Percentiles rank a stretch among this genome's conserved stretches.
Evolutionary conservation across 1,140 invertebrate genomes (phyloP).

Genomic region (Drosophila sp.): DNA sequence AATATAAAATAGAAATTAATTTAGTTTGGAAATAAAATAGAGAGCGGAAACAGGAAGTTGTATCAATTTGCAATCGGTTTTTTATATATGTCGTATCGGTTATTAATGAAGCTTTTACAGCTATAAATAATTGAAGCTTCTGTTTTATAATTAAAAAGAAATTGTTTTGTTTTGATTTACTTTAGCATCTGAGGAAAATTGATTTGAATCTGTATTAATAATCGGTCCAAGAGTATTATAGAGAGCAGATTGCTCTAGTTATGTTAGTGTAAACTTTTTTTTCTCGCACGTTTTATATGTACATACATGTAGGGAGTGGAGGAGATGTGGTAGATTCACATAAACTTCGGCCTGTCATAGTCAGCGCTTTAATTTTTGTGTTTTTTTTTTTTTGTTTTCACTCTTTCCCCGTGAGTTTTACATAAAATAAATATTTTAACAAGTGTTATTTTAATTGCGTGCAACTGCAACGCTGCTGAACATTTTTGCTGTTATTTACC

Average conservation of each 20-base stretch:
- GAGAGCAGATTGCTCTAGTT: background rate
- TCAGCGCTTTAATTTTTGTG: constrained; percentile 33
- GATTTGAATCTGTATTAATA: background rate
- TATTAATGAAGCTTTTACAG: too few species aligned
- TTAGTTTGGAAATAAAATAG: too few species aligned
- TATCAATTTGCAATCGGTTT: too few species aligned
- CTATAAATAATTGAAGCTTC: too few species aligned
- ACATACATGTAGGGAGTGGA: background rate
- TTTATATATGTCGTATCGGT: too few species aligned
- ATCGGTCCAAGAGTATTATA: background rate
- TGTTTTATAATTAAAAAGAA: background rate
- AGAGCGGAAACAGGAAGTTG: too few species aligned
- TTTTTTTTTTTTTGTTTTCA: constrained; percentile 26
- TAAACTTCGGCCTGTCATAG: constrained; percentile 25
- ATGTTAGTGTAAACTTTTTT: background rate
- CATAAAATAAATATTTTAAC: constrained; percentile 77
- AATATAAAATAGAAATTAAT: too few species aligned
- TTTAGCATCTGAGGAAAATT: too few species aligned
- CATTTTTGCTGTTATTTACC: constrained; percentile 58
- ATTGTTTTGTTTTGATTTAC: too few species aligned
- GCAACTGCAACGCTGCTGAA: constrained; percentile 53
- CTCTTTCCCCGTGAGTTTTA: constrained; percentile 19
- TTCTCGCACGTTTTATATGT: background rate
- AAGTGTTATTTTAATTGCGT: constrained; percentile 80
- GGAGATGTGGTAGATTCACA: background rate